phyloP scores from a whole-genome alignment of 2,797 vertebrate genomes.

The Botia kubotai region DNA sequence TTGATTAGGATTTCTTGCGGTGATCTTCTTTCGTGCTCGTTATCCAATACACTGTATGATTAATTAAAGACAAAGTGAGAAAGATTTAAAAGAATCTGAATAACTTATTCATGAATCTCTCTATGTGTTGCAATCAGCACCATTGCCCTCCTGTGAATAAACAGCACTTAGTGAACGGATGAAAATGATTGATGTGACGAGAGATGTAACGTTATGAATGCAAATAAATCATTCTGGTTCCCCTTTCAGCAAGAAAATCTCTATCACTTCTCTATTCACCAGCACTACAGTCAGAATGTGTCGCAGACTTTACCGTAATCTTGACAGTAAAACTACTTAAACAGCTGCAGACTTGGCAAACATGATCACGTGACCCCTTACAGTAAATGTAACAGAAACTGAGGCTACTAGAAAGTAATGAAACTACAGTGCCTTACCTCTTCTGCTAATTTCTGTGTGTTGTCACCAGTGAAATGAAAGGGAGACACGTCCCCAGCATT shows the following conservation, averaged over 20 bases:
- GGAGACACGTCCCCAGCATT: not conserved
- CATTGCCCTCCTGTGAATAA: conserved; percentile 6
- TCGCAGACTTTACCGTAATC: not conserved
- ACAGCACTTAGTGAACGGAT: not conserved
- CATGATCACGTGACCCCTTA: conserved; percentile 5
- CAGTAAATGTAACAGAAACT: conserved; percentile 38
- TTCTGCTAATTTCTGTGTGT: conserved; percentile 4
- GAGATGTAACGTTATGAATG: not conserved
- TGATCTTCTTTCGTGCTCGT: not conserved
- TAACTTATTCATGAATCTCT: conserved; percentile 21
- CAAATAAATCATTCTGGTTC: conserved; percentile 6
- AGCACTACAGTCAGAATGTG: not conserved
- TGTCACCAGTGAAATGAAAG: conserved; percentile 23
- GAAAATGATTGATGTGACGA: conserved; percentile 1
- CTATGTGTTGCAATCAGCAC: not conserved
- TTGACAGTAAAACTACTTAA: conserved; percentile 19
- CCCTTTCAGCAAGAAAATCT: not conserved
- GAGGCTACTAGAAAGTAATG: not conserved
- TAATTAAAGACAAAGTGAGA: not conserved
- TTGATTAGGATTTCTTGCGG: not conserved
- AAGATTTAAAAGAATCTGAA: not conserved
- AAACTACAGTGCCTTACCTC: conserved; percentile 11
- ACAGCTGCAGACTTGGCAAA: not conserved
- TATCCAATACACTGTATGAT: not conserved
- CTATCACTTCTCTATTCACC: conserved; percentile 29